These are phyloP conservation scores for Sweltsa coloradensis DNA, from an alignment of 1,140 invertebrate species.

Conservation along the genomic window DNA sequence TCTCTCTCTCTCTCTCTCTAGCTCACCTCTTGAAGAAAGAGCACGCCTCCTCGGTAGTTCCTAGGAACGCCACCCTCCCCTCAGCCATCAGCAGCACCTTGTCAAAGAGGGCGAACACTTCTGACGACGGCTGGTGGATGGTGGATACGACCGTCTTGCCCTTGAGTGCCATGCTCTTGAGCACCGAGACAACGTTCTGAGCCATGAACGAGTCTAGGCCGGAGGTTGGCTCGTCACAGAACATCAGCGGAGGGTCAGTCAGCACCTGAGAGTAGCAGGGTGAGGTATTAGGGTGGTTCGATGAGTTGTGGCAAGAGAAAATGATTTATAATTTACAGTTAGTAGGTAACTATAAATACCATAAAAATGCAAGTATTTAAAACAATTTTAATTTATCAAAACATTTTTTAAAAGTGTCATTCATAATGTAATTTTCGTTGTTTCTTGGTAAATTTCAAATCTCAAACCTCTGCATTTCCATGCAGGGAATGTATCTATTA, in stretches of 20 bases:
- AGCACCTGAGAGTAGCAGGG: constrained; percentile 55
- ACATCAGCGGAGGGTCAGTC: constrained; percentile 87
- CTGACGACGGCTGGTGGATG: constrained; percentile 93
- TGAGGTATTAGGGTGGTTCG: too few relatives aligned
- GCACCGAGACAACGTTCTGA: constrained; percentile 74
- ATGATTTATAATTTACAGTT: too few relatives aligned
- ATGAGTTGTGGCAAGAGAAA: constrained; percentile 1
- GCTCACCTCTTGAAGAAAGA: constrained; percentile 75
- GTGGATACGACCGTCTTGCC: constrained; percentile 90
- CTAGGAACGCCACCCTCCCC: constrained; percentile 82
- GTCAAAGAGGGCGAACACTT: constrained; percentile 87
- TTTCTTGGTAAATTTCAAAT: too few relatives aligned
- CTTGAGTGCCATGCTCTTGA: constrained; percentile 63
- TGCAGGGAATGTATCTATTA: too few relatives aligned
- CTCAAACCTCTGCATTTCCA: too few relatives aligned
- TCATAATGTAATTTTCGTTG: too few relatives aligned
- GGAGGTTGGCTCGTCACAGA: constrained; percentile 95
- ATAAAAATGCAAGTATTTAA: too few relatives aligned
- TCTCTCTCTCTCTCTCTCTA: not conserved
- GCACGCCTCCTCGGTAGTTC: constrained; percentile 62
- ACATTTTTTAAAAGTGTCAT: too few relatives aligned
- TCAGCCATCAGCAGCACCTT: constrained; percentile 83
- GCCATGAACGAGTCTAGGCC: constrained; percentile 78
- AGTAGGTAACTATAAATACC: too few relatives aligned
- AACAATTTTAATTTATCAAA: too few relatives aligned